Evolutionary conservation across 2,797 vertebrate genomes (phyloP).

Genomic region (Alcedo quadribrachys): DNA sequence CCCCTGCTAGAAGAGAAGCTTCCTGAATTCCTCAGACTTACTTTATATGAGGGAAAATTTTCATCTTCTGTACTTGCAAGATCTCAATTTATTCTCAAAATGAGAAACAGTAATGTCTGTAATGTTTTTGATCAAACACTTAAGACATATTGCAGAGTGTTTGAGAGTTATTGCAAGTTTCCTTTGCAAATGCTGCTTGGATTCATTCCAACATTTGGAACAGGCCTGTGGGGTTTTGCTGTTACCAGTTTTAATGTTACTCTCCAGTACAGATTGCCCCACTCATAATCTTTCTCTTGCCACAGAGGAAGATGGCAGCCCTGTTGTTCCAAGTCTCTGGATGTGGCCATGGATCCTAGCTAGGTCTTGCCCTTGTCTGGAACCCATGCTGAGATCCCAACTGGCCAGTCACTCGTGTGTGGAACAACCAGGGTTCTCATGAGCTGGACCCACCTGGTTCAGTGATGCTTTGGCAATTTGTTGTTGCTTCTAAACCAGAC

Average conservation of each 20-base stretch:
- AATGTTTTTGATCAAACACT: constrained; percentile 13
- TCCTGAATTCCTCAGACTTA: background rate
- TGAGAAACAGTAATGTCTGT: background rate
- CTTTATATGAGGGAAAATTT: background rate
- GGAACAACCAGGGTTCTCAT: background rate
- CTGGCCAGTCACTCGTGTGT: background rate
- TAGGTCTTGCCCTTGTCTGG: background rate
- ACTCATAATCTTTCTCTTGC: background rate
- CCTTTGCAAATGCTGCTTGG: constrained; percentile 5
- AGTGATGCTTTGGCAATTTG: background rate
- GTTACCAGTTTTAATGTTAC: background rate
- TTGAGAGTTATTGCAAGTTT: background rate
- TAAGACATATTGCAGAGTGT: background rate
- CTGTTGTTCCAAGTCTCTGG: background rate
- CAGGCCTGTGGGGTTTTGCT: background rate
- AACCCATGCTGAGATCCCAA: background rate
- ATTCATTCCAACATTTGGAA: constrained; percentile 1
- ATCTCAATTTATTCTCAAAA: background rate
- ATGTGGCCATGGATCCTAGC: background rate
- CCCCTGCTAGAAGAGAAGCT: background rate
- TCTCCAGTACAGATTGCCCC: background rate
- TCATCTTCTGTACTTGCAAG: background rate
- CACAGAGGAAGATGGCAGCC: background rate
- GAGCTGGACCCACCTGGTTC: background rate
- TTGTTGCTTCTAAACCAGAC: background rate